Evolutionary conservation across 1,140 invertebrate genomes (phyloP).

Genomic region (Doryteuthis pealeii): DNA sequence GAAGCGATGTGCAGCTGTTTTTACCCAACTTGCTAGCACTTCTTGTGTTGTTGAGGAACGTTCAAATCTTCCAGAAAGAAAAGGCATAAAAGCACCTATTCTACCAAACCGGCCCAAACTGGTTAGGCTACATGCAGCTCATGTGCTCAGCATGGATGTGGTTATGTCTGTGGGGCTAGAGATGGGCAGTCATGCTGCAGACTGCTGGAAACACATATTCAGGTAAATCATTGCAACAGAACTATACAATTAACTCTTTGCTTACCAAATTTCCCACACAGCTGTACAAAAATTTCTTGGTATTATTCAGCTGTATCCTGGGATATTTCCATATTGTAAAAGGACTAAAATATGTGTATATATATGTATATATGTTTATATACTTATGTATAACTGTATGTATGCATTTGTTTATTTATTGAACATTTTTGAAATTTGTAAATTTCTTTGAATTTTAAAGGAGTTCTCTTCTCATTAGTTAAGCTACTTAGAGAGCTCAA

Average conservation of each 20-base stretch:
- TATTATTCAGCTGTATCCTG: too few relatives aligned
- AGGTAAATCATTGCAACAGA: constrained; percentile 65
- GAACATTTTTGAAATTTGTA: too few relatives aligned
- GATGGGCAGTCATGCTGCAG: constrained; percentile 83
- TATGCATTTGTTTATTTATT: too few relatives aligned
- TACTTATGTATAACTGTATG: too few relatives aligned
- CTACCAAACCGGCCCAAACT: constrained; percentile 40
- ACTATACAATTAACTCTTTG: background rate
- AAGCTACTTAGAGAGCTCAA: too few relatives aligned
- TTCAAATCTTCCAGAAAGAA: constrained; percentile 19
- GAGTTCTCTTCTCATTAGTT: too few relatives aligned
- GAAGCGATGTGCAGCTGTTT: constrained; percentile 78
- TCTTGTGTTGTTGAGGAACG: constrained; percentile 57
- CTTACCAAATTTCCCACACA: too few relatives aligned
- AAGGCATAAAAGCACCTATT: constrained; percentile 31
- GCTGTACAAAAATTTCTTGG: too few relatives aligned
- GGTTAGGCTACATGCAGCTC: constrained; percentile 69
- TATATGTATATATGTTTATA: too few relatives aligned
- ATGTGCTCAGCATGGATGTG: constrained; percentile 88
- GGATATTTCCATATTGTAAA: too few relatives aligned
- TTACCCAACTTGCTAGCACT: constrained; percentile 76
- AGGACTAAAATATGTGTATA: too few relatives aligned
- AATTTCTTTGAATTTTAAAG: too few relatives aligned
- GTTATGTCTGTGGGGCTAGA: constrained; percentile 79
- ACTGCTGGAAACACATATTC: constrained; percentile 93